These are phyloP conservation scores for Punctoribates punctum DNA, from an alignment of 2,888 invertebrate genomes.

Conservation along the genomic window DNA sequence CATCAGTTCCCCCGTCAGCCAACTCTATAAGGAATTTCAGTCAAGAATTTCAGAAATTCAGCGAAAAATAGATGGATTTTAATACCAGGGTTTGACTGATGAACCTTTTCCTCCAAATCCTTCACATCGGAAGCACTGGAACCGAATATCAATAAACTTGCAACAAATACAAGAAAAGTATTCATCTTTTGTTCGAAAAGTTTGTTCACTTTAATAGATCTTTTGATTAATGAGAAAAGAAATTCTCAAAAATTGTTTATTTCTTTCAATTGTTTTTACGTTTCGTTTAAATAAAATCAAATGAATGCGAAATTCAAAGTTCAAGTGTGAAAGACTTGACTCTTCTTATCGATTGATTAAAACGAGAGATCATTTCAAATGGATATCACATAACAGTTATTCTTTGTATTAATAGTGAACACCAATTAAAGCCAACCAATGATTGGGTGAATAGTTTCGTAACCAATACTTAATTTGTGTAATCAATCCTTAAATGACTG, in stretches of 20 bases:
- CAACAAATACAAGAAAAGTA: too few relatives aligned
- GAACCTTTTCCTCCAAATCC: too few relatives aligned
- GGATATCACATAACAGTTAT: not conserved
- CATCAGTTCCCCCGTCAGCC: not conserved
- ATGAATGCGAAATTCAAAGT: not conserved
- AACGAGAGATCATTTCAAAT: not conserved
- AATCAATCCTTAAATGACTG: not conserved
- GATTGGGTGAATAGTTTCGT: not conserved
- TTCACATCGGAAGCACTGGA: too few relatives aligned
- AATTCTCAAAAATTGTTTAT: too few relatives aligned
- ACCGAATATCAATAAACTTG: too few relatives aligned
- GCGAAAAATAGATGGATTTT: too few relatives aligned
- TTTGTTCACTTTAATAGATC: too few relatives aligned
- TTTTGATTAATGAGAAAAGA: too few relatives aligned
- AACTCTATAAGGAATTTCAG: not conserved
- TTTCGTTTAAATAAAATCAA: not conserved
- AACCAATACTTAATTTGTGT: not conserved
- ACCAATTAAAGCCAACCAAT: not conserved
- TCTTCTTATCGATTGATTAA: not conserved
- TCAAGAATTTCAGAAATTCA: not conserved
- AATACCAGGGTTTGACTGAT: too few relatives aligned
- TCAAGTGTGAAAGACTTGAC: slow-evolving; percentile 15
- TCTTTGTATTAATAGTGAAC: not conserved
- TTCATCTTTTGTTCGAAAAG: too few relatives aligned
- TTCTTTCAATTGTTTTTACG: too few relatives aligned